Evolutionary conservation across 2,888 invertebrate species (phyloP).

Genomic region (Pycnomerus fuliginosus): DNA sequence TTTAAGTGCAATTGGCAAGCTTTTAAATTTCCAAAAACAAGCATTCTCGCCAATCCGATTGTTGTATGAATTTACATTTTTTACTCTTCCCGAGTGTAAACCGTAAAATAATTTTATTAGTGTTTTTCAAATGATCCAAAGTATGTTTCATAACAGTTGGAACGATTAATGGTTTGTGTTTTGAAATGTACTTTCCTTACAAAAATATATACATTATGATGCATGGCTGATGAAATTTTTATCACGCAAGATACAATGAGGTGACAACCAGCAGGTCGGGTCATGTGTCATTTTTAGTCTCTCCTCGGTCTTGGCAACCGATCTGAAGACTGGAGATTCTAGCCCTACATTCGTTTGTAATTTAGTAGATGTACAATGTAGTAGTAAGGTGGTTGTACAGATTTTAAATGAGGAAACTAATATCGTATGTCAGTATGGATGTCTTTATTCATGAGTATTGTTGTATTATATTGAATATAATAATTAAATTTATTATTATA

Average conservation of each 20-base stretch:
- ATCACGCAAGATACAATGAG: too few species aligned
- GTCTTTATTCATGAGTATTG: conserved; percentile 42
- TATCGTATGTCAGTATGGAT: conserved; percentile 39
- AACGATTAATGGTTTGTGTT: conserved; percentile 20
- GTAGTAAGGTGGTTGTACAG: conserved; percentile 53
- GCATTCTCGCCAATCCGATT: conserved; percentile 31
- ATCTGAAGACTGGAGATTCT: conserved; percentile 12
- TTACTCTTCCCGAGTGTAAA: conserved; percentile 30
- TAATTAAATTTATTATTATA: conserved; percentile 42
- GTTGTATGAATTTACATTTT: conserved; percentile 27
- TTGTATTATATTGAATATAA: conserved; percentile 51
- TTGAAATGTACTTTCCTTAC: conserved; percentile 28
- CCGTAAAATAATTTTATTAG: conserved; percentile 40
- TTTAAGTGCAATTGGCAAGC: conserved; percentile 30
- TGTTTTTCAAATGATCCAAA: conserved; percentile 33
- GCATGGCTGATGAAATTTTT: conserved; percentile 31
- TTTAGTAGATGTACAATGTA: conserved; percentile 50
- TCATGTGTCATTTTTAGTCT: conserved; percentile 22
- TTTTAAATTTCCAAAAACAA: conserved; percentile 9
- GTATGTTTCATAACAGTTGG: conserved; percentile 35
- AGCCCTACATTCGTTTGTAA: conserved; percentile 27
- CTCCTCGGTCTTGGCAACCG: conserved; percentile 8
- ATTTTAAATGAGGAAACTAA: conserved; percentile 43
- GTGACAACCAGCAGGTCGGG: conserved; percentile 10
- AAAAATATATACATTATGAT: too few species aligned